These are phyloP conservation scores for Indicator indicator DNA, from an alignment of 2,113 vertebrate species.

Conservation along the genomic window DNA sequence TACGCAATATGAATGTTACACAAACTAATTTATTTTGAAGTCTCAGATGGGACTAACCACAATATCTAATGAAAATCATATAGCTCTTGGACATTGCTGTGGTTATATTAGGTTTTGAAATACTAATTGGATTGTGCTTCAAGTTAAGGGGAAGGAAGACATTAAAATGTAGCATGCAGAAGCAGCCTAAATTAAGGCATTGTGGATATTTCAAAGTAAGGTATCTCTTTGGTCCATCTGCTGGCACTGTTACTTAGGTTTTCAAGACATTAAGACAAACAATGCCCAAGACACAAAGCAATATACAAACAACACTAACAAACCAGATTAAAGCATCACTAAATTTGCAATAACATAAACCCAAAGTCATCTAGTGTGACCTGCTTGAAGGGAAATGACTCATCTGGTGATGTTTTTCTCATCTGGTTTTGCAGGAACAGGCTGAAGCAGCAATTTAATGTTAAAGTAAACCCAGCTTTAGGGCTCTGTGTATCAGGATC, in stretches of 20 bases:
- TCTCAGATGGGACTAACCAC: neutral
- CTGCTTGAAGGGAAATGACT: neutral
- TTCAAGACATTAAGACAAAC: neutral
- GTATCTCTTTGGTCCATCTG: neutral
- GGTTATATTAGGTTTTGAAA: conserved; percentile 17
- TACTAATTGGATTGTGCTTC: neutral
- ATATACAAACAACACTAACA: neutral
- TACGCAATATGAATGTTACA: neutral
- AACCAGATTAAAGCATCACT: conserved; percentile 1
- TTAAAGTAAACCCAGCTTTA: neutral
- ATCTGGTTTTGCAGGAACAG: neutral
- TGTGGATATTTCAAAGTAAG: neutral
- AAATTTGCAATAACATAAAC: neutral
- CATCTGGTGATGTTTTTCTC: neutral
- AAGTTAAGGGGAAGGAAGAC: neutral
- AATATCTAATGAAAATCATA: neutral
- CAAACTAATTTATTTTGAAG: neutral
- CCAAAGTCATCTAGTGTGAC: neutral
- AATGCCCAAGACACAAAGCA: neutral
- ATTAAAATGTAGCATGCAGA: neutral
- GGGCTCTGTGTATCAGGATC: neutral
- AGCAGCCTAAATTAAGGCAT: neutral
- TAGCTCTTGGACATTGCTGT: neutral
- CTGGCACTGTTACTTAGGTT: neutral
- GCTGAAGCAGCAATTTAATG: neutral